phyloP scores from a whole-genome alignment of 1,140 invertebrate genomes.

The Drosophila subobscura region DNA sequence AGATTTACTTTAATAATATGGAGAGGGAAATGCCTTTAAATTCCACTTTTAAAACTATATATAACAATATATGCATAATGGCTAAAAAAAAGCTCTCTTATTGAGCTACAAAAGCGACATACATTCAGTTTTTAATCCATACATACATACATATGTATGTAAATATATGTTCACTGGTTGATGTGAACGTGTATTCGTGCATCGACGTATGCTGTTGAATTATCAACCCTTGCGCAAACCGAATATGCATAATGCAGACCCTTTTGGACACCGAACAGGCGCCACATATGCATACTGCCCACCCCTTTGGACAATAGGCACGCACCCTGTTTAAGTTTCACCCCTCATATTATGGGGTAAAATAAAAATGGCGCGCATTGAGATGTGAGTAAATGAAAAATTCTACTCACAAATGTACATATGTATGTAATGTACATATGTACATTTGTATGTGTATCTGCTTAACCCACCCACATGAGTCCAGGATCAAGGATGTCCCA shows the following conservation, averaged over 20 bases:
- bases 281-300: conserved; percentile 69
- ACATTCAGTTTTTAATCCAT: no score
- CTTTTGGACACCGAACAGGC: conserved; percentile 53
- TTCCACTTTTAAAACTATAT: no score
- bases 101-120: no score
- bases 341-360: conserved; percentile 61
- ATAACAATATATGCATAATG: no score
- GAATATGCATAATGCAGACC: conserved; percentile 67
- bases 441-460: conserved; percentile 17
- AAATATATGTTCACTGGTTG: no score
- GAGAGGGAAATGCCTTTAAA: no score
- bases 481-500: conserved; percentile 35
- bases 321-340: conserved; percentile 60
- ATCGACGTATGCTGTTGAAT: conserved; percentile 13
- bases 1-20: no score
- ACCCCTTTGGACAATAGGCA: conserved; percentile 63
- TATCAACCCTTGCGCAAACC: conserved; percentile 56
- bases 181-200: conserved; percentile 13
- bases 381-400: conserved; percentile 17
- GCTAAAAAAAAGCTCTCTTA: no score
- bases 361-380: conserved; percentile 73
- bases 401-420: conserved; percentile 12
- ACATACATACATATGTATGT: no score
- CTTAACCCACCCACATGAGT: conserved; percentile 9
- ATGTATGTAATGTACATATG: conserved; percentile 10